Conservation (phyloP, 2,113 vertebrate species). For the Brienomyrus brachyistius region DNA sequence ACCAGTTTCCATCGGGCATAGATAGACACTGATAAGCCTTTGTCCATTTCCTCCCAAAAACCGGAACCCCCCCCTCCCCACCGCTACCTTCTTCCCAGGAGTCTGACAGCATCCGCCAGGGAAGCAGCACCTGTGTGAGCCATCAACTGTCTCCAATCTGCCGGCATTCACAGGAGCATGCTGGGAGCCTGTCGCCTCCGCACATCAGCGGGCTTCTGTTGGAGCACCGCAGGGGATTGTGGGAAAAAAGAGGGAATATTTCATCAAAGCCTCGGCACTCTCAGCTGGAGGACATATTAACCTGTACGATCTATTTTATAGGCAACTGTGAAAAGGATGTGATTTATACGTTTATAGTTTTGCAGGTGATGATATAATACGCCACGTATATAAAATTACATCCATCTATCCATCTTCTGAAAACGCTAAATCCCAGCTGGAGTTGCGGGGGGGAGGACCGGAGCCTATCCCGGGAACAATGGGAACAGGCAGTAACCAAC, state of each 20-base stretch:
- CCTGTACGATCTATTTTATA: neutral
- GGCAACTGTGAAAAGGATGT: neutral
- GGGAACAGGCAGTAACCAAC: no score
- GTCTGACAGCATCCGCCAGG: neutral
- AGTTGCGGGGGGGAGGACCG: no score
- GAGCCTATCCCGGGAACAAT: no score
- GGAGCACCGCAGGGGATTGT: neutral
- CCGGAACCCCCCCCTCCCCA: neutral
- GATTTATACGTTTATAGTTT: neutral
- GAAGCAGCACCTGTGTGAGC: neutral
- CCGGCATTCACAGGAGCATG: neutral
- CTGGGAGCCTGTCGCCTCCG: neutral
- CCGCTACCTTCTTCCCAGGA: neutral
- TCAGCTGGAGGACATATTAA: constrained; percentile 3
- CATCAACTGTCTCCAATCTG: neutral
- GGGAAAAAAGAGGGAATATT: constrained; percentile 14
- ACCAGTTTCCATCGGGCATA: neutral
- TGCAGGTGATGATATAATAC: neutral
- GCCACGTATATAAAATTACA: neutral
- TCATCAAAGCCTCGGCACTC: neutral
- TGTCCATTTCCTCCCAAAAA: neutral
- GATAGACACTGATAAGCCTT: neutral
- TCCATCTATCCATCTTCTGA: no score
- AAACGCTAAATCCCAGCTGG: no score
- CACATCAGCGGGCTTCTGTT: neutral